A percentile compares a stretch with the other conserved stretches of the same genome.
phyloP scores from a whole-genome alignment of 2,113 vertebrate genomes.

The Cololabis saira region DNA sequence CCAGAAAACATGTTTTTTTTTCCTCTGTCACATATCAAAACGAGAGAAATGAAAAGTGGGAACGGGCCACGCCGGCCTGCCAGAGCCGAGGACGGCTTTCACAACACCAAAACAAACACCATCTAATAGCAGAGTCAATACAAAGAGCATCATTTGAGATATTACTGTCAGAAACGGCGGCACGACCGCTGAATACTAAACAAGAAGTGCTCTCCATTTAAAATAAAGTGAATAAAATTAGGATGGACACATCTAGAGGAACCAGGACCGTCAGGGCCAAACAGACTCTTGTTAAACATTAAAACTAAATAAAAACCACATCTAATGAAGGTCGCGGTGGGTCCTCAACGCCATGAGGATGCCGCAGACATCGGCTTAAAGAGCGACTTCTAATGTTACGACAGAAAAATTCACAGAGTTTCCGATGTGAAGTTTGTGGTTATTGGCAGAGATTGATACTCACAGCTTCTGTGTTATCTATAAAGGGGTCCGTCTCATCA shows the following conservation, averaged over 20 bases:
- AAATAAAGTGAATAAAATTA: not conserved
- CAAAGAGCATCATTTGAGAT: slow-evolving; percentile 18
- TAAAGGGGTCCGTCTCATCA: slow-evolving; percentile 97
- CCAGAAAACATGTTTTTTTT: slow-evolving; percentile 21
- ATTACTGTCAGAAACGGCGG: slow-evolving; percentile 17
- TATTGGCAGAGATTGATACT: slow-evolving; percentile 69
- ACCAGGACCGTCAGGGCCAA: not conserved
- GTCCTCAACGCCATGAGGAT: too few species aligned
- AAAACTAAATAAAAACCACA: not conserved
- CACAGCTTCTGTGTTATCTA: slow-evolving; percentile 98
- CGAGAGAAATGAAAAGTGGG: slow-evolving; percentile 27
- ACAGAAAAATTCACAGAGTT: too few species aligned
- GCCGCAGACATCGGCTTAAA: too few species aligned
- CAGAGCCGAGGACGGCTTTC: slow-evolving; percentile 33
- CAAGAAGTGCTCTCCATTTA: slow-evolving; percentile 3
- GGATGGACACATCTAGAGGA: not conserved
- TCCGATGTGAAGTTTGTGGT: too few species aligned
- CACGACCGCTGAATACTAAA: slow-evolving; percentile 37
- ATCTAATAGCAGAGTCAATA: slow-evolving; percentile 23
- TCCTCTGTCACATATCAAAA: slow-evolving; percentile 42
- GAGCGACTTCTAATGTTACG: too few species aligned
- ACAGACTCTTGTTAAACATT: not conserved
- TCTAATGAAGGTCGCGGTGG: too few species aligned
- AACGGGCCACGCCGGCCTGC: slow-evolving; percentile 2
- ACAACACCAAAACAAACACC: slow-evolving; percentile 43